Conservation (phyloP, 1,140 invertebrate species). For the Proales similis region DNA sequence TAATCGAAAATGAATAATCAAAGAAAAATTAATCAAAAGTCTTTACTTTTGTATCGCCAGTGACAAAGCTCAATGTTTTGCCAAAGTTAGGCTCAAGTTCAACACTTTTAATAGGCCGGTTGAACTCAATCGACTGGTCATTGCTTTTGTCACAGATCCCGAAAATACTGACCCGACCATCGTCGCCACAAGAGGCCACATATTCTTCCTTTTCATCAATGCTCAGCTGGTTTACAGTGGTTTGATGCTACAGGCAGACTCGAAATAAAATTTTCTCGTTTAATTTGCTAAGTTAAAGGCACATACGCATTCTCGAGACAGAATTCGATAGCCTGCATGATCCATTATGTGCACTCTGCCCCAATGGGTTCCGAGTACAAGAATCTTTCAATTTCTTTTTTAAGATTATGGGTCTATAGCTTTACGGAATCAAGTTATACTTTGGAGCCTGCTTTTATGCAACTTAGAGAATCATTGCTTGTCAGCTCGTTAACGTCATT, state of each 20-base stretch:
- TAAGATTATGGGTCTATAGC: not conserved
- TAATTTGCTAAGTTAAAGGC: conserved; percentile 41
- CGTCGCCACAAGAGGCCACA: conserved; percentile 87
- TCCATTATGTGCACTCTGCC: conserved; percentile 81
- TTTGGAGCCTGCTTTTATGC: conserved; percentile 82
- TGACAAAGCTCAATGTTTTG: conserved; percentile 72
- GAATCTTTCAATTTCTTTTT: conserved; percentile 59
- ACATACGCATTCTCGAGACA: conserved; percentile 64
- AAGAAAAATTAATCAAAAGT: not conserved
- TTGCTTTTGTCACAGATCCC: conserved; percentile 75
- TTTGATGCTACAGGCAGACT: conserved; percentile 61
- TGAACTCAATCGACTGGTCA: conserved; percentile 68
- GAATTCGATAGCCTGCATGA: conserved; percentile 77
- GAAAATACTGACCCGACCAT: conserved; percentile 67
- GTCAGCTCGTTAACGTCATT: conserved; percentile 80
- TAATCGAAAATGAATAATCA: conserved; percentile 16
- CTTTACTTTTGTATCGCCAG: conserved; percentile 59
- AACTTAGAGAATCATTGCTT: conserved; percentile 77
- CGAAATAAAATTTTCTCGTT: not conserved
- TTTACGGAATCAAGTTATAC: conserved; percentile 52
- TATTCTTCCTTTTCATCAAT: conserved; percentile 83
- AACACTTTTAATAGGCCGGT: conserved; percentile 74
- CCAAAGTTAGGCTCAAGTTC: conserved; percentile 78
- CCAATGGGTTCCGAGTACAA: conserved; percentile 82
- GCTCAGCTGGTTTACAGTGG: conserved; percentile 84